These are phyloP conservation scores for Archilochus colubris DNA, from an alignment of 2,113 vertebrate species.

Conservation along the genomic window DNA sequence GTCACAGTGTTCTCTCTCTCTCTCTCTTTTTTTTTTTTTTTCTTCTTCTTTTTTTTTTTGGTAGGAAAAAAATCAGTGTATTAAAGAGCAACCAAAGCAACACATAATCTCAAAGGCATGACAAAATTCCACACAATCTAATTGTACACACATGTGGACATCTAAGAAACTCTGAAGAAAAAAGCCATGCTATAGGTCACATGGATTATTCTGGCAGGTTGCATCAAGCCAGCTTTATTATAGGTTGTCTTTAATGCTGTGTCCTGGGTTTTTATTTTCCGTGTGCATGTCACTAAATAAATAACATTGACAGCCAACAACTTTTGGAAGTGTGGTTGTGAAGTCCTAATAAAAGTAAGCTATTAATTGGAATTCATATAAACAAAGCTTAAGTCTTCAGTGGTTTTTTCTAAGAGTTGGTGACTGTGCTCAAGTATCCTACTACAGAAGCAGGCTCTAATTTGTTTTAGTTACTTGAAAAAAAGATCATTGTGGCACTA, in stretches of 20 bases:
- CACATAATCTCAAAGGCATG: not conserved
- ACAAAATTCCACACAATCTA: not conserved
- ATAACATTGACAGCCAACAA: not conserved
- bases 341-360: not conserved
- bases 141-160: not conserved
- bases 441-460: not conserved
- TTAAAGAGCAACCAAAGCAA: not conserved
- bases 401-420: not conserved
- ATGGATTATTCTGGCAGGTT: not conserved
- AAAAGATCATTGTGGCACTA: not conserved
- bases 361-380: not conserved
- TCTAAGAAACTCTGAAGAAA: not conserved
- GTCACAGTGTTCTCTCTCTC: not conserved
- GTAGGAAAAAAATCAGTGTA: not conserved
- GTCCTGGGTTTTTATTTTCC: not conserved
- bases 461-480: not conserved
- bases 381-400: not conserved
- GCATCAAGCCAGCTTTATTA: not conserved
- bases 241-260: not conserved
- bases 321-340: not conserved
- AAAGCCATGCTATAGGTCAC: accelerated
- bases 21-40: too few species aligned
- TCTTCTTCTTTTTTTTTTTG: too few species aligned
- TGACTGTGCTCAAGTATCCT: not conserved
- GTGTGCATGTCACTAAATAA: not conserved